Conservation (phyloP, 2,888 invertebrate genomes). For the Tipula unca region DNA sequence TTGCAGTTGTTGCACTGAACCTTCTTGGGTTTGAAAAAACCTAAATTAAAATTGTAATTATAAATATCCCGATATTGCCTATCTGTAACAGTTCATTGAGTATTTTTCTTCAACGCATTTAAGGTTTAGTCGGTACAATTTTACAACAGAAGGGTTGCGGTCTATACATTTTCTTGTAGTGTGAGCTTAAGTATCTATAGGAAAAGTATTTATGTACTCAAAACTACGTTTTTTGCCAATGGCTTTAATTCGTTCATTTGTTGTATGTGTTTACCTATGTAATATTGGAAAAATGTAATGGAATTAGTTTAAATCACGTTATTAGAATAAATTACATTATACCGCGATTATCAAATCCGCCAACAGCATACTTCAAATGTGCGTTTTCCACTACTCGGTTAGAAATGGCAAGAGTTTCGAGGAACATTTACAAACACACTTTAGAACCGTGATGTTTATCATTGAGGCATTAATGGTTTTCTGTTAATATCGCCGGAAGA, state of each 20-base stretch:
- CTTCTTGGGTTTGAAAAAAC: background rate
- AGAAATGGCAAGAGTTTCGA: background rate
- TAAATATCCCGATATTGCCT: background rate
- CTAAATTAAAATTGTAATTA: background rate
- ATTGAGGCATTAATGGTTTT: background rate
- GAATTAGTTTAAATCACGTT: background rate
- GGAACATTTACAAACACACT: background rate
- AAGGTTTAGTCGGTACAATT: background rate
- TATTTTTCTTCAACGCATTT: too few relatives aligned
- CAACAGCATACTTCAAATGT: background rate
- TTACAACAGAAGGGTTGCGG: background rate
- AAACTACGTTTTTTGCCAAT: too few relatives aligned
- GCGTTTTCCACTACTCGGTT: background rate
- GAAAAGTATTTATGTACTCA: too few relatives aligned
- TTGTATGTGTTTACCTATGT: background rate
- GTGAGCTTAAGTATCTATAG: too few relatives aligned
- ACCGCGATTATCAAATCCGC: background rate
- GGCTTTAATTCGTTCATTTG: too few relatives aligned
- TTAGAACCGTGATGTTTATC: background rate
- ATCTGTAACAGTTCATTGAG: background rate
- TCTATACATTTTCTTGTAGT: background rate
- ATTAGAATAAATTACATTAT: background rate
- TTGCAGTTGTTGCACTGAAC: background rate
- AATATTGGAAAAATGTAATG: background rate
- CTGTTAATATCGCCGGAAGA: background rate